Percentiles rank a stretch among this genome's conserved stretches.
These are phyloP conservation scores for Eciton burchellii DNA, from an alignment of 1,140 invertebrate genomes.

Conservation along the genomic window DNA sequence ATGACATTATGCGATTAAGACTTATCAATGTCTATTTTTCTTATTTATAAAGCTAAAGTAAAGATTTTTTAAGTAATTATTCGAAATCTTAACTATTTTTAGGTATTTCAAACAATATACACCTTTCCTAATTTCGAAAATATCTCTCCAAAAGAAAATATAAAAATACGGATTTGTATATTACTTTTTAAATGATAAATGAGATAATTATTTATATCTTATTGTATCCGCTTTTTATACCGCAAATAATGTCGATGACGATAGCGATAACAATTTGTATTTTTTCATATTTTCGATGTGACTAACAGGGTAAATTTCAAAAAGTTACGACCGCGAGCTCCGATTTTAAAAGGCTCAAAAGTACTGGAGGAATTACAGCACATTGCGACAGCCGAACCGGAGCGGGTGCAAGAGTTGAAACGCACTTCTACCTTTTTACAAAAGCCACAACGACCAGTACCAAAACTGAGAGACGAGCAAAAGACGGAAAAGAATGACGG, in stretches of 20 bases:
- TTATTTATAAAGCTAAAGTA: background rate
- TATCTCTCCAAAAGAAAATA: background rate
- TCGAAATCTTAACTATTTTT: background rate
- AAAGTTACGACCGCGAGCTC: slow-evolving; percentile 88
- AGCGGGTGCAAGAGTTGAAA: slow-evolving; percentile 85
- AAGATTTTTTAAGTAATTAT: background rate
- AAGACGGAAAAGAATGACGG: slow-evolving; percentile 68
- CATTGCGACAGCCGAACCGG: slow-evolving; percentile 82
- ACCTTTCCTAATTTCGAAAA: background rate
- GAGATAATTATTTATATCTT: background rate
- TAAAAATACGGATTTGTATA: too few species aligned
- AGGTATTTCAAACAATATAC: background rate
- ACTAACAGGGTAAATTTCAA: slow-evolving; percentile 88
- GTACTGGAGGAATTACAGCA: slow-evolving; percentile 88
- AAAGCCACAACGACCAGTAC: slow-evolving; percentile 88
- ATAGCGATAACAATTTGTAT: slow-evolving; percentile 37
- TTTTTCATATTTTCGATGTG: background rate
- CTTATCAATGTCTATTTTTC: background rate
- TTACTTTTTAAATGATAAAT: too few species aligned
- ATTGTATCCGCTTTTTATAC: background rate
- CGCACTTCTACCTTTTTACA: slow-evolving; percentile 90
- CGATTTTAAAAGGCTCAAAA: slow-evolving; percentile 89
- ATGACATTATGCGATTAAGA: background rate
- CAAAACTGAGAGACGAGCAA: slow-evolving; percentile 81
- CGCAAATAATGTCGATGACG: background rate